Conservation (phyloP, 2,113 vertebrate species). For the Daboia siamensis region DNA sequence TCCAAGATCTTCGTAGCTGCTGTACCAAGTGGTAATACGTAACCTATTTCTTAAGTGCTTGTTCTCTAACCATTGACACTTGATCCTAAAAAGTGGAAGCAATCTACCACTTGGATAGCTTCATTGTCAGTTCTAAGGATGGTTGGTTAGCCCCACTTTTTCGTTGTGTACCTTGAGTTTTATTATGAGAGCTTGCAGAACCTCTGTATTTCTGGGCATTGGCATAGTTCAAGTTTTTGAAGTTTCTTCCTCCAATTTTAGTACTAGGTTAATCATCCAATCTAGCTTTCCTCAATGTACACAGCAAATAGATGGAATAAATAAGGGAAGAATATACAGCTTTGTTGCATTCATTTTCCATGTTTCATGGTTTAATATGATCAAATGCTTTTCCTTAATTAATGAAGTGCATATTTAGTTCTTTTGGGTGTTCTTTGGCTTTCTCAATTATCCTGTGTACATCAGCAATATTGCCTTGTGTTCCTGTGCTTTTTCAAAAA, state of each 20-base stretch:
- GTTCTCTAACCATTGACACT: neutral
- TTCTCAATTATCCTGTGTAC: neutral
- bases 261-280: neutral
- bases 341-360: neutral
- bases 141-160: neutral
- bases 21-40: neutral
- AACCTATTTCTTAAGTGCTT: neutral
- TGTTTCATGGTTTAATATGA: neutral
- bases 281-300: neutral
- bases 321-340: neutral
- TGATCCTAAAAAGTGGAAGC: neutral
- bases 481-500: neutral
- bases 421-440: neutral
- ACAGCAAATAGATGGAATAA: neutral
- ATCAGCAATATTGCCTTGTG: neutral
- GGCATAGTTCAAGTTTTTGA: neutral
- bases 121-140: neutral
- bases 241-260: neutral
- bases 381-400: neutral
- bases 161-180: neutral
- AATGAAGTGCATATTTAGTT: neutral
- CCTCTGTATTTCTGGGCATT: neutral
- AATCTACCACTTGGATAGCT: neutral
- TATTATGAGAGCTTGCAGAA: neutral
- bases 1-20: neutral